These are phyloP conservation scores for Nannobrachium achirus DNA, from an alignment of 2,113 vertebrate species.

Conservation along the genomic window DNA sequence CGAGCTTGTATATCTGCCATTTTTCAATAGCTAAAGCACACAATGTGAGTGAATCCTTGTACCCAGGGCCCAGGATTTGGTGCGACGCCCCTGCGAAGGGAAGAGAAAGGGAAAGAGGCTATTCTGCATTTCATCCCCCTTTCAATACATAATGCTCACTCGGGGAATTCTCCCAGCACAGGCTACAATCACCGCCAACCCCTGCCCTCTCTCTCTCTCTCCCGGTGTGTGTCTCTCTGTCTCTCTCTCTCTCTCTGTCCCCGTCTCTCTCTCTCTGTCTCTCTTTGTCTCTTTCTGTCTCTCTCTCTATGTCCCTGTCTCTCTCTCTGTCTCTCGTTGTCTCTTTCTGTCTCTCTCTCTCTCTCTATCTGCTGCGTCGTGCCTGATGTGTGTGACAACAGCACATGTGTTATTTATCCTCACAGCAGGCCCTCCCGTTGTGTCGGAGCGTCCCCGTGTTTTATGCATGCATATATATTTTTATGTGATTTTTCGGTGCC, in stretches of 20 bases:
- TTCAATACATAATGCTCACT: slow-evolving; percentile 65
- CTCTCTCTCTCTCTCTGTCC: not conserved
- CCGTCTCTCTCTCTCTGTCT: slow-evolving; percentile 4
- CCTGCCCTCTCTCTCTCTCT: slow-evolving; percentile 9
- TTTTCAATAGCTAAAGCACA: too few species aligned
- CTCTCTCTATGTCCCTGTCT: slow-evolving; percentile 38
- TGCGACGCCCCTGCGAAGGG: too few species aligned
- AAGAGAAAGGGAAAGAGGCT: slow-evolving; percentile 32
- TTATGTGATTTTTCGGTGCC: slow-evolving; percentile 23
- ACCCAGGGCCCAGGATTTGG: too few species aligned
- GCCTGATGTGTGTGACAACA: slow-evolving; percentile 6
- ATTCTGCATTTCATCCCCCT: slow-evolving; percentile 64
- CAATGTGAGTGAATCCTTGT: too few species aligned
- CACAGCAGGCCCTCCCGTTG: slow-evolving; percentile 34
- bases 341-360: slow-evolving; percentile 18
- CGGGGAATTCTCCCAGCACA: slow-evolving; percentile 63
- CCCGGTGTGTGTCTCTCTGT: not conserved
- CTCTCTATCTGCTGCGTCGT: slow-evolving; percentile 8
- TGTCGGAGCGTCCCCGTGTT: slow-evolving; percentile 16
- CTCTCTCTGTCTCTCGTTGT: slow-evolving; percentile 1
- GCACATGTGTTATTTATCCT: slow-evolving; percentile 47
- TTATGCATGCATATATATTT: slow-evolving; percentile 23
- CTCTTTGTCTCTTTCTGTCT: slow-evolving; percentile 38
- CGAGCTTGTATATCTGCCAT: too few species aligned
- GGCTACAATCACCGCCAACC: slow-evolving; percentile 44